A percentile compares a stretch with the other conserved stretches of the same genome.
These are phyloP conservation scores for Anisognathus igniventris DNA, from an alignment of 2,797 vertebrate species.

Conservation along the genomic window DNA sequence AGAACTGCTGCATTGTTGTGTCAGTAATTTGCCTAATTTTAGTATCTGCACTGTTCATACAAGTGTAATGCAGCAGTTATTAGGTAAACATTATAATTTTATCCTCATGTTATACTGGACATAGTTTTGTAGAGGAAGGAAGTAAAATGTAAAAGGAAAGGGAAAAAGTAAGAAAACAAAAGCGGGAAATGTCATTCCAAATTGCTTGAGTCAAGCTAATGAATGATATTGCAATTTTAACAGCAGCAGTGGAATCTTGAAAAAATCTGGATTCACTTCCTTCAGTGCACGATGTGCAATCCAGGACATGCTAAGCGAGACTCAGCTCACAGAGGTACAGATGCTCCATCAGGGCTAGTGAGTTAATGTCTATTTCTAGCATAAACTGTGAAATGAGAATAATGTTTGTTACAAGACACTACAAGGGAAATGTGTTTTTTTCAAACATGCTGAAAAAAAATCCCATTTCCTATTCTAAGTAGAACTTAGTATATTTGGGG, in stretches of 20 bases:
- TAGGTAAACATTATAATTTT: neutral
- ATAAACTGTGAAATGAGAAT: neutral
- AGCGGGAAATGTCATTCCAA: neutral
- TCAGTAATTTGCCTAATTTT: constrained; percentile 8
- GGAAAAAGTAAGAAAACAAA: neutral
- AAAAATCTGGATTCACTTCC: neutral
- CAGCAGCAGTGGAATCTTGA: neutral
- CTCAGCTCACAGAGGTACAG: neutral
- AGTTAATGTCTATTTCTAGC: neutral
- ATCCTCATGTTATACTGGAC: neutral
- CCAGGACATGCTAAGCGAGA: neutral
- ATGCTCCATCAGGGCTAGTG: neutral
- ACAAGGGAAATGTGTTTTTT: neutral
- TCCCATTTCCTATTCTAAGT: neutral
- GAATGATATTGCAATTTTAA: neutral
- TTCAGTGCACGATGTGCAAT: neutral
- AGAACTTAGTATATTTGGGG: neutral
- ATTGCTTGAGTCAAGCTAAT: neutral
- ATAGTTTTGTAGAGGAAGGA: neutral
- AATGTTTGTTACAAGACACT: neutral
- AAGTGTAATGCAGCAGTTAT: neutral
- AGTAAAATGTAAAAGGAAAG: neutral
- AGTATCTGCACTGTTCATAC: neutral
- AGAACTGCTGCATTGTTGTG: neutral
- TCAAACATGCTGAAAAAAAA: constrained; percentile 3